phyloP scores from a whole-genome alignment of 1,140 invertebrate genomes.

The Drosophila mauritiana region DNA sequence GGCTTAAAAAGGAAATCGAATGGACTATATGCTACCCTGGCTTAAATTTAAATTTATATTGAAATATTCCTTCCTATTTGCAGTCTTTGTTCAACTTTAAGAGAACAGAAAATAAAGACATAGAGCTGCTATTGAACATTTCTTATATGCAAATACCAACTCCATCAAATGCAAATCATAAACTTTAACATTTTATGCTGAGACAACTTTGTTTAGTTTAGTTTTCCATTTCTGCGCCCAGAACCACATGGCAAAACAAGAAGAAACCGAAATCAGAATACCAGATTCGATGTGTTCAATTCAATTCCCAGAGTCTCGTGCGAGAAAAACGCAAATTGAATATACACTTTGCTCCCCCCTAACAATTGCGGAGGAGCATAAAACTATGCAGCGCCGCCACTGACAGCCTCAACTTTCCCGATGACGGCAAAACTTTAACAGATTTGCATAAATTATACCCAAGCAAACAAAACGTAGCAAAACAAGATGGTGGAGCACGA shows the following conservation, averaged over 20 bases:
- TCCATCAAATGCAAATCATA: conserved; percentile 14
- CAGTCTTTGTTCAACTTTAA: too few species aligned
- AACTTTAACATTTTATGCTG: conserved; percentile 10
- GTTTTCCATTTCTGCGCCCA: conserved; percentile 1
- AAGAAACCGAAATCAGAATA: conserved; percentile 19
- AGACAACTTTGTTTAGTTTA: conserved; percentile 15
- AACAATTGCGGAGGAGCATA: conserved; percentile 39
- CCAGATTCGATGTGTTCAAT: conserved; percentile 35
- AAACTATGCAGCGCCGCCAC: conserved; percentile 67
- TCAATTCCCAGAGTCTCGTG: conserved; percentile 27
- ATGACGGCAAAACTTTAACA: conserved; percentile 79
- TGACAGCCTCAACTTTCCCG: conserved; percentile 71
- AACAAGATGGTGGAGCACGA: conserved; percentile 36
- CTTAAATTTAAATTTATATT: neutral
- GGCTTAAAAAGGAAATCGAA: neutral
- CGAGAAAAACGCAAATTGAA: conserved; percentile 44
- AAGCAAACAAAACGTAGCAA: conserved; percentile 59
- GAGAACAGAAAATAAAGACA: too few species aligned
- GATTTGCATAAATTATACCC: conserved; percentile 78
- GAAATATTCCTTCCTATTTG: too few species aligned
- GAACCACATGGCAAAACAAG: conserved; percentile 21
- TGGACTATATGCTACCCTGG: conserved; percentile 17
- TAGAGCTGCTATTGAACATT: neutral
- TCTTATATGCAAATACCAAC: conserved; percentile 7
- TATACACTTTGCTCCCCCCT: conserved; percentile 31